Conservation (phyloP, 2,797 vertebrate species). For the Sebastes hubbsi region DNA sequence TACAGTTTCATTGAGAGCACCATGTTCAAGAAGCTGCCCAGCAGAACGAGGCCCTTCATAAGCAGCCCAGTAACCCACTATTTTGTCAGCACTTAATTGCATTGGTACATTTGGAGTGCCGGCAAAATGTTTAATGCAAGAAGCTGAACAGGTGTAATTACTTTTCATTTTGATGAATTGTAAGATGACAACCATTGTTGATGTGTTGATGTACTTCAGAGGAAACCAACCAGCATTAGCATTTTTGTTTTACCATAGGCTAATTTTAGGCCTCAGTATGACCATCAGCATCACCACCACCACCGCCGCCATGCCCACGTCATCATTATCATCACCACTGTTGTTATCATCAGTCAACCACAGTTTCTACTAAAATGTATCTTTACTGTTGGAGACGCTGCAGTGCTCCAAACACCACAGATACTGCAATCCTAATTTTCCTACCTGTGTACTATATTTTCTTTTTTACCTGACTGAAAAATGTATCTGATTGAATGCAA, state of each 20-base stretch:
- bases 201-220: constrained; percentile 34
- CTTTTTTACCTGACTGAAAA: too few species aligned
- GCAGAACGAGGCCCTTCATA: constrained; percentile 34
- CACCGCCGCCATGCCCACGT: background rate
- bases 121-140: constrained; percentile 46
- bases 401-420: background rate
- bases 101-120: constrained; percentile 38
- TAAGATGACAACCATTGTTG: constrained; percentile 21
- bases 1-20: too few species aligned
- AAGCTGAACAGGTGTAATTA: constrained; percentile 49
- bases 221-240: constrained; percentile 4
- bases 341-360: background rate
- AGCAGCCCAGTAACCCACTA: constrained; percentile 14
- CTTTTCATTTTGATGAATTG: constrained; percentile 40
- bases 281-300: background rate
- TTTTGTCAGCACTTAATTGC: constrained; percentile 54
- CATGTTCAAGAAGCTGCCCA: too few species aligned
- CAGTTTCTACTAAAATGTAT: background rate
- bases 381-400: background rate
- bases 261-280: background rate
- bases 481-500: background rate
- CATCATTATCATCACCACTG: background rate
- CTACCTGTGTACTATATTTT: too few species aligned
- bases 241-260: background rate
- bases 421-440: too few species aligned